phyloP scores from a whole-genome alignment of 2,797 vertebrate species.

The Enteromius viviparus region DNA sequence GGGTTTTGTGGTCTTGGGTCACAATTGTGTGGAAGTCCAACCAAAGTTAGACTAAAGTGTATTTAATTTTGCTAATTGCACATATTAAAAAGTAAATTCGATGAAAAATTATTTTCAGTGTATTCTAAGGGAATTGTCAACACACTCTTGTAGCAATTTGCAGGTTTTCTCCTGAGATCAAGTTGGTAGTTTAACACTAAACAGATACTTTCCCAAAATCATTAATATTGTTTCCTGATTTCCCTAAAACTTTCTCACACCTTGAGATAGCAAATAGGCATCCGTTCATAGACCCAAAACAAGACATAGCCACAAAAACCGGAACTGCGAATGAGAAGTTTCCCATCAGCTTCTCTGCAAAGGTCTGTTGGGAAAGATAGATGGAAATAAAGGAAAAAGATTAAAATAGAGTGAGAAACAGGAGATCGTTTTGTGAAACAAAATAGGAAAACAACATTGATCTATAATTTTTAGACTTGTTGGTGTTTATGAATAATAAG shows the following conservation, averaged over 20 bases:
- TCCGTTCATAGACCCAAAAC: conserved; percentile 95
- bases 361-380: conserved; percentile 77
- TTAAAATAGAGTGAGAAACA: neutral
- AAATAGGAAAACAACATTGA: conserved; percentile 53
- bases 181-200: neutral
- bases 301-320: conserved; percentile 91
- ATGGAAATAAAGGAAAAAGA: neutral
- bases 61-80: neutral
- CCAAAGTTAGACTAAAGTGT: neutral
- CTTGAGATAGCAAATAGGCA: conserved; percentile 89
- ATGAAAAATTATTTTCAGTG: neutral
- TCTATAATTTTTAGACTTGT: conserved; percentile 39
- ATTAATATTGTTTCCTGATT: neutral
- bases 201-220: neutral
- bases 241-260: conserved; percentile 69
- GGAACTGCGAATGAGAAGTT: conserved; percentile 88
- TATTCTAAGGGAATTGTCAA: neutral
- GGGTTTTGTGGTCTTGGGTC: too few species aligned
- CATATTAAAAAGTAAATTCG: neutral
- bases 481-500: conserved; percentile 56
- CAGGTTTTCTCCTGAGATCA: neutral
- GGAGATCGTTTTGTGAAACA: neutral
- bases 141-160: neutral
- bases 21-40: neutral
- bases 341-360: conserved; percentile 88